Conservation (phyloP, 2,797 vertebrate species). For the Eleutherodactylus coqui region DNA sequence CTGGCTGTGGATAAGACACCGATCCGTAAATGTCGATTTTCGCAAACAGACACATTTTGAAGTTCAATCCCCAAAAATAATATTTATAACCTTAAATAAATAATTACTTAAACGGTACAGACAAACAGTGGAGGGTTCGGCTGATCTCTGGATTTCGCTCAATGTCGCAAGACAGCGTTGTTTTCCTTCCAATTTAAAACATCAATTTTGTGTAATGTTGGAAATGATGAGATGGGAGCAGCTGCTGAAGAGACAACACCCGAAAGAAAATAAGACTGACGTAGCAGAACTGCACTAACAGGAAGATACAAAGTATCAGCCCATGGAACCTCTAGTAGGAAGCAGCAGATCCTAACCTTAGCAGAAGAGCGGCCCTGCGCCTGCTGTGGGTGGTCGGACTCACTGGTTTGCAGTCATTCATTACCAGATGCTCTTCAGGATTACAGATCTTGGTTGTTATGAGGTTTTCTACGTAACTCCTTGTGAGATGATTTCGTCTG, state of each 20-base stretch:
- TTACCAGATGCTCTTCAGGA: constrained; percentile 21
- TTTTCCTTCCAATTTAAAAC: neutral
- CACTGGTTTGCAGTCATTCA: neutral
- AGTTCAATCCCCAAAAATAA: constrained; percentile 24
- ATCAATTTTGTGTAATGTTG: constrained; percentile 38
- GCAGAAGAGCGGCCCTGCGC: neutral
- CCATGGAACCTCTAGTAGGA: neutral
- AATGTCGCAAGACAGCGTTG: constrained; percentile 17
- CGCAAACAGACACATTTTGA: neutral
- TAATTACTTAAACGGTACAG: constrained; percentile 37
- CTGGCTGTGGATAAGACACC: neutral
- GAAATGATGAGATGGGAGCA: constrained; percentile 33
- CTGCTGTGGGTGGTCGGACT: constrained; percentile 45
- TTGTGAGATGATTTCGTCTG: constrained; percentile 29
- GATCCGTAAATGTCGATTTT: neutral
- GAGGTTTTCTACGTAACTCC: constrained; percentile 6
- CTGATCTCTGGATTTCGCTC: constrained; percentile 1
- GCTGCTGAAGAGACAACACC: constrained; percentile 50
- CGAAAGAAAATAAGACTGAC: constrained; percentile 14
- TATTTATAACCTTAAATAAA: constrained; percentile 31
- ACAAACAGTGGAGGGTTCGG: constrained; percentile 14
- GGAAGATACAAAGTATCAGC: neutral
- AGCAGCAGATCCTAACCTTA: neutral
- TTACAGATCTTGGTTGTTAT: constrained; percentile 17
- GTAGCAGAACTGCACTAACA: constrained; percentile 28